Evolutionary conservation across 1,140 invertebrate genomes (phyloP), one percentile per base, ranked within the genome.

Genomic region (Frieseomelitta varia): DNA sequence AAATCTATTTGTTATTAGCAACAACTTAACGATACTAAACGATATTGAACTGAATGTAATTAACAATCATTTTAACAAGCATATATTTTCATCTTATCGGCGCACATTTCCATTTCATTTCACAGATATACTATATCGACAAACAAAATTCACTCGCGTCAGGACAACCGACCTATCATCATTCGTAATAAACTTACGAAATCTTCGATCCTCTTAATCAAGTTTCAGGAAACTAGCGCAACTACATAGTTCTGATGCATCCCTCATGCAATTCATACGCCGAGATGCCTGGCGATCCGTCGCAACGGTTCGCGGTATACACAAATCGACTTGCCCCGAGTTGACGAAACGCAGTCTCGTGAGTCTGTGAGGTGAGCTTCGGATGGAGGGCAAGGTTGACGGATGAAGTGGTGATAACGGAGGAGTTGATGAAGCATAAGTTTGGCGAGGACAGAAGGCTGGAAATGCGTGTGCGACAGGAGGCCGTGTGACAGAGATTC

Each of bases 381-480:
- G 67, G 39, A 39, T 0, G 34, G 24, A 15, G 11, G 30, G 27
- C 47, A 78, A 78, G 53, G 55, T 56, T 72, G 87, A 85, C 61
- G 74, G 61, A 79, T 73, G 75, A 67, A 71, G 74, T 68, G 79
- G 51, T 51, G 79, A 53, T 68, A 77, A 84, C 30, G n/a, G 34
- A 53, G 83, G 68, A 88, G 69, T 82, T 74, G 87, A 88, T 85
- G 74, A 53, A 34, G 76, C 77, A 83, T 86, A 79, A 84, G 71
- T 71, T 61, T 79, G 71, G 81, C 58, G 85, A 86, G 78, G 79
- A 88, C 83, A 76, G 71, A 79, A 85, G 79, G 83, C 85, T 84
- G 80, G 86, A 81, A 87, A 80, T 81, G 86, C 88, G 88, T 87
- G 85, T 30, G 58, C 61, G 53, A 47, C 8, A 47, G 39, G 39